Conservation (phyloP, 2,113 vertebrate genomes). For the Bambusicola thoracicus region DNA sequence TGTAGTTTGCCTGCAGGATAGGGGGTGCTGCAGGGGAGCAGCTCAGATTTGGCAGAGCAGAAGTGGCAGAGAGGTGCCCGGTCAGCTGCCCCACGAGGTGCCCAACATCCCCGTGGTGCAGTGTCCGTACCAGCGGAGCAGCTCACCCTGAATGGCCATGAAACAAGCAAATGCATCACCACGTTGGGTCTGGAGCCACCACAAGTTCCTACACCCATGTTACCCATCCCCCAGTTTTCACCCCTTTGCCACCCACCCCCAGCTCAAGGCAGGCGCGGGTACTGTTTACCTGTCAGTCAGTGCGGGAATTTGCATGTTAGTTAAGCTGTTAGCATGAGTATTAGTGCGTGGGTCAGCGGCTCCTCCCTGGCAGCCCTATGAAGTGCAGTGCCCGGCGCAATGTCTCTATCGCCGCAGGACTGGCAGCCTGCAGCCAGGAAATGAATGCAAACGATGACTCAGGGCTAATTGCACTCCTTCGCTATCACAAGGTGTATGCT, state of each 20-base stretch:
- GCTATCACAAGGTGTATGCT: neutral
- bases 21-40: neutral
- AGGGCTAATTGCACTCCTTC: conserved; percentile 55
- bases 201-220: conserved; percentile 58
- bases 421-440: neutral
- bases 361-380: conserved; percentile 26
- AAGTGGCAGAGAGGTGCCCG: too few species aligned
- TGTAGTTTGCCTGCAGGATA: too few species aligned
- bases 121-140: neutral
- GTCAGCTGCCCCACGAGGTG: neutral
- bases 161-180: conserved; percentile 44
- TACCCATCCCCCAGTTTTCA: neutral
- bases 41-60: rapidly evolving
- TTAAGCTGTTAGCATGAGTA: conserved; percentile 72
- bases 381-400: neutral
- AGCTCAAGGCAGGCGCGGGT: neutral
- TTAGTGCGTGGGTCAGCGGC: conserved; percentile 58
- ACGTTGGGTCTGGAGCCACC: conserved; percentile 3
- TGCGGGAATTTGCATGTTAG: conserved; percentile 64
- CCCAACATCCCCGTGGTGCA: neutral
- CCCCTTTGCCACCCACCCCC: neutral
- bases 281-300: conserved; percentile 60
- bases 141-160: neutral
- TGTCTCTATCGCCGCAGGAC: conserved; percentile 37
- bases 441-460: conserved; percentile 39